Base-by-base conservation (phyloP, 2,113 vertebrate species). In the Recurvirostra avosetta region DNA sequence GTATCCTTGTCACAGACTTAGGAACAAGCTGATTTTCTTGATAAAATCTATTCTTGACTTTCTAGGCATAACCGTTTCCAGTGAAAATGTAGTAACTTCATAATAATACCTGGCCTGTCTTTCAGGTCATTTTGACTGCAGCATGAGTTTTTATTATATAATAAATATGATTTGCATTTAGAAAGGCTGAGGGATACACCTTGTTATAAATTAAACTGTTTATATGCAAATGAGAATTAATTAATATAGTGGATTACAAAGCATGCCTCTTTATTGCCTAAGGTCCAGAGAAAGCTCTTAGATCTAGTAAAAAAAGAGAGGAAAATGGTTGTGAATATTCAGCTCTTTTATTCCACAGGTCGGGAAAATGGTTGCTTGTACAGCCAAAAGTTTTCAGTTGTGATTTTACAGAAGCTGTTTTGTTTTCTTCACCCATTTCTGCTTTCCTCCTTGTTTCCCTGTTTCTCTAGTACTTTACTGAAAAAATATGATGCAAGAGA, bases 141-240 rank as follows among this genome's bases (percentile, higher is more conserved):
- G 29, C 32, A 49, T 36, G 47, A 67, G 11, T 27, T 96, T 86
- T 94, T 90, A 55, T 88, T 86, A 55, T 66, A 41, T 59, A 92
- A 84, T 13, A 83, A 86, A 67, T 56, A 41, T 1, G 8, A 88
- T 94, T 88, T 94, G 52, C 85, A 90, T 94, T 92, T 92, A 90
- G 55, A 90, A 94, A 83, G 40, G 26, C 23, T 77, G 59, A 93
- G 7, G n/a, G 14, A 71, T 73, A 59, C 11, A 52, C 32, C 36
- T 93, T 50, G 68, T 88, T 95, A 76, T 75, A 94, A 93, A 85
- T 79, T 9, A 91, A 75, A 73, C 30, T 26, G 22, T 87, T 90
- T 81, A 47, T 63, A 81, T 0, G 1, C 26, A 83, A 79, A 92
- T 0, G 0, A 73, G 29, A 77, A 77, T 80, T 88, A 86, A 50